Conservation (phyloP, 2,113 vertebrate genomes). For the Dasyornis broadbenti region DNA sequence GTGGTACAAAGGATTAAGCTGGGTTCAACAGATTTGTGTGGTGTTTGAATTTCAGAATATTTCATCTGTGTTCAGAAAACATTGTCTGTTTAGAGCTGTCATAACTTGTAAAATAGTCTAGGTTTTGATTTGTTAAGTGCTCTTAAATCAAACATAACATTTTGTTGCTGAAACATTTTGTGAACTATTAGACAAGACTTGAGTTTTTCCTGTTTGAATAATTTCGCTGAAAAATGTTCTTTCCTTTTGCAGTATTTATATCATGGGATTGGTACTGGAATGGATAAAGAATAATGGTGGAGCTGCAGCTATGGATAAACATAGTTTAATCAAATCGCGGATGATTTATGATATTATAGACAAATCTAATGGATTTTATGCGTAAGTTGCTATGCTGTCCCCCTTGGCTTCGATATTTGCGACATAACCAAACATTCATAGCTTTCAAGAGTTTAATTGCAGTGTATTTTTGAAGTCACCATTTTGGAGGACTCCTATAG, state of each 20-base stretch:
- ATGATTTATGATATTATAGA: slow-evolving; percentile 90
- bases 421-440: neutral
- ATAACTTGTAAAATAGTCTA: neutral
- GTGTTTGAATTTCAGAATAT: neutral
- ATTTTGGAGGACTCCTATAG: neutral
- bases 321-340: slow-evolving; percentile 83
- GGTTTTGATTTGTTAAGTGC: neutral
- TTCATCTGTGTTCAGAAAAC: neutral
- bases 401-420: neutral
- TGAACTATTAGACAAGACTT: neutral
- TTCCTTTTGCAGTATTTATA: slow-evolving; percentile 83
- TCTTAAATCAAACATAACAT: neutral
- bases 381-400: slow-evolving; percentile 73
- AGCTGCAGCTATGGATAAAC: slow-evolving; percentile 81
- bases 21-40: neutral
- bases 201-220: neutral
- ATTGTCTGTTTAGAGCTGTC: neutral
- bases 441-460: neutral
- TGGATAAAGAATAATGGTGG: slow-evolving; percentile 93
- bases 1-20: neutral
- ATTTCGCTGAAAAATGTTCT: neutral
- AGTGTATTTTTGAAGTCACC: neutral
- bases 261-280: slow-evolving; percentile 90
- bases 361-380: slow-evolving; percentile 87
- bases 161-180: neutral